Base-by-base conservation (phyloP, 2,113 vertebrate genomes). In the Fregetta grallaria region DNA sequence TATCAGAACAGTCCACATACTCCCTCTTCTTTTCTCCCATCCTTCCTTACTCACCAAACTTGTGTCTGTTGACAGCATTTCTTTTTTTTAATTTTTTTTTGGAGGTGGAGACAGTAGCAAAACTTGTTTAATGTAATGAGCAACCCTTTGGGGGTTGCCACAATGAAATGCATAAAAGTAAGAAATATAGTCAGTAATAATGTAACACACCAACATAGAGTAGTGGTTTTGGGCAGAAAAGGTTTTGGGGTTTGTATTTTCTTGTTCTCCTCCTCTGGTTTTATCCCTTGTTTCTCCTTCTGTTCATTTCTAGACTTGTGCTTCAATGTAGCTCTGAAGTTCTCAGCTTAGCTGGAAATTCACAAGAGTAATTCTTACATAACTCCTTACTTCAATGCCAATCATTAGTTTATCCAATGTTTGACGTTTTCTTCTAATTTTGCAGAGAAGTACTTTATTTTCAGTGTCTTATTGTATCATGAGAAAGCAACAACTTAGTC, bases 331-430 rank as follows among this genome's bases (percentile, higher is more conserved):
- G n/a, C 12, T 22, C 62, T 58, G 18, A 38, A n/a, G 23, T 74
- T 53, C 42, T 56, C 47, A 44, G 16, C 13, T 58, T 61, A 58
- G 34, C 47, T 71, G 36, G 49, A 32, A 61, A 44, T 36, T 22
- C 8, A 3, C 3, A 3, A 17, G 0, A 3, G 5, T 36, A 61
- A 45, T 26, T 68, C 8, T 27, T 53, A 36, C 15, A 18, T 7
- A 36, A 19, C 12, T 11, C 9, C 5, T 49, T 38, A 22, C 11
- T 71, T 62, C 22, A 40, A 0, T 30, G 30, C 10, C 47, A 53
- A 2, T 34, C 13, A 34, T 59, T 40, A 44, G 15, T 21, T 80
- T 75, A 25, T 11, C 16, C 22, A 8, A 3, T 8, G 13, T 72
- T 79, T 49, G 42, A 45, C 4, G 6, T 19, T 36, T 25, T 49